phyloP scores from a whole-genome alignment of 2,797 vertebrate species.

The Triplophysa yarkandensis region DNA sequence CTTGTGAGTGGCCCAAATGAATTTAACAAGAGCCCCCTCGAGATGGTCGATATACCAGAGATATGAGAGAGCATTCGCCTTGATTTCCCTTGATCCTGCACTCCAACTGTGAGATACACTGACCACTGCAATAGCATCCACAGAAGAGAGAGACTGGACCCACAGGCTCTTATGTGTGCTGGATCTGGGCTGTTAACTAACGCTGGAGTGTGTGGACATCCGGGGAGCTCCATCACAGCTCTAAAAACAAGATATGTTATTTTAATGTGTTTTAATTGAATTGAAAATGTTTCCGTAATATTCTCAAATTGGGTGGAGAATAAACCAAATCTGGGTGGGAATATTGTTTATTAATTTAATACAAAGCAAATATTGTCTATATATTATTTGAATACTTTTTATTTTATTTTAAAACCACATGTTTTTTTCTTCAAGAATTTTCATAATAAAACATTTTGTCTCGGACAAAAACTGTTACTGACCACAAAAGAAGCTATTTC shows the following conservation, averaged over 20 bases:
- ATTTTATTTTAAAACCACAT: neutral
- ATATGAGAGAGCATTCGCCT: conserved; percentile 65
- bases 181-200: conserved; percentile 3
- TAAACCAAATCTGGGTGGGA: neutral
- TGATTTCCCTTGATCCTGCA: conserved; percentile 69
- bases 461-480: no score
- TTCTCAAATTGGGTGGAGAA: neutral
- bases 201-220: neutral
- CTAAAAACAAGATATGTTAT: neutral
- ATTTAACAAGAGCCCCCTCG: conserved; percentile 61
- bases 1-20: conserved; percentile 60
- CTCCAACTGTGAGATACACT: conserved; percentile 59
- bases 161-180: conserved; percentile 8
- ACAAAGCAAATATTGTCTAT: neutral
- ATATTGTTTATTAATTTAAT: neutral
- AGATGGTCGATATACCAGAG: conserved; percentile 62
- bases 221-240: neutral
- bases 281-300: conserved; percentile 7
- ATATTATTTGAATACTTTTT: neutral
- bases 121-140: conserved; percentile 8
- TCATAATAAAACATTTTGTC: neutral
- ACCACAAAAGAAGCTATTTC: no score
- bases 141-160: fast-evolving
- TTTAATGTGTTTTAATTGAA: conserved; percentile 1
- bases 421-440: neutral